phyloP scores from a whole-genome alignment of 2,888 invertebrate species.

The Dicroscelio sp. region DNA sequence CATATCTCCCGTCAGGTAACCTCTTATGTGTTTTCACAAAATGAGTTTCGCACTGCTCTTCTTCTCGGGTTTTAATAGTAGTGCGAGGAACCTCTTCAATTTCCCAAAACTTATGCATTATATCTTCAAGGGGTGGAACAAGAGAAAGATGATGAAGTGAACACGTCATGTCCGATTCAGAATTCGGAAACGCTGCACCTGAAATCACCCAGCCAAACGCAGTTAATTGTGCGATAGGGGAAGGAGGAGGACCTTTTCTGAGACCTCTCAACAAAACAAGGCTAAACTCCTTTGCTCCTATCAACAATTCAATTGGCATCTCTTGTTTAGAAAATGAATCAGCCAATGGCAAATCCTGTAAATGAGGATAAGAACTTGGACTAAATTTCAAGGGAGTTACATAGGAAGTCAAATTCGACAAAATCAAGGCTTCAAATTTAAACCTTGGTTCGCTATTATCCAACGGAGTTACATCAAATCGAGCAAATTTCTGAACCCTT shows the following conservation, averaged over 20 bases:
- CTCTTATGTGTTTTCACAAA: neutral
- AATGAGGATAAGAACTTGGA: constrained; percentile 44
- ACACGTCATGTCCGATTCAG: too few relatives aligned
- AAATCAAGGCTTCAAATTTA: too few relatives aligned
- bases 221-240: constrained; percentile 38
- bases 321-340: too few relatives aligned
- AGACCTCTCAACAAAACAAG: constrained; percentile 4
- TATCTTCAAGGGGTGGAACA: neutral
- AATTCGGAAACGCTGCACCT: neutral
- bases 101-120: too few relatives aligned
- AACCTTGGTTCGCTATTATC: too few relatives aligned
- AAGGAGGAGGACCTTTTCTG: neutral
- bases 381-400: too few relatives aligned
- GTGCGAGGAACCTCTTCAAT: neutral
- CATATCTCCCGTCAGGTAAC: neutral
- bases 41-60: neutral
- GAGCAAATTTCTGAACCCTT: too few relatives aligned
- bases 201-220: constrained; percentile 34
- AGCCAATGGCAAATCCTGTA: constrained; percentile 2
- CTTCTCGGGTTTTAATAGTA: neutral
- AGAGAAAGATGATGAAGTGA: neutral
- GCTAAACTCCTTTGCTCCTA: constrained; percentile 22
- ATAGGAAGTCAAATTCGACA: too few relatives aligned
- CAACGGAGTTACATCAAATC: too few relatives aligned
- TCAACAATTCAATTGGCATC: constrained; percentile 31